Evolutionary conservation across 2,113 vertebrate species (phyloP), one percentile per base, ranked within the genome.

Genomic region (Panurus biarmicus): DNA sequence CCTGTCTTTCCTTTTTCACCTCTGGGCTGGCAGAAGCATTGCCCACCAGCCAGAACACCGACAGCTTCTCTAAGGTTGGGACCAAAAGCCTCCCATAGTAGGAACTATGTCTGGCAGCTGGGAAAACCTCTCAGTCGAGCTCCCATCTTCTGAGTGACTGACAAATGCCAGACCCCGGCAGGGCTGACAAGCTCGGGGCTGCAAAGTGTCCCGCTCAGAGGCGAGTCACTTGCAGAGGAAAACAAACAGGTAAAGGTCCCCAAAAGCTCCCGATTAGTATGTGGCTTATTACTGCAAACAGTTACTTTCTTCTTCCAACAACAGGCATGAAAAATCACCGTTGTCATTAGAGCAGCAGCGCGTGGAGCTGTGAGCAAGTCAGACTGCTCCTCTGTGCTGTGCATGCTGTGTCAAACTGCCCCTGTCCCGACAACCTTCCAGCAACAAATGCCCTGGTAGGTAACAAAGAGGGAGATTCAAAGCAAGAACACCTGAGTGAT

Each of bases 391-490:
- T 66, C 47, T 0, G 2, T 31, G 77, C 77, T 53, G 18, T 5
- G 45, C 40, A 2, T 0, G 6, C 61, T 6, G 40, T 83, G 94
- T 91, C 89, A 85, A 31, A 62, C 67, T 74, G 85, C 24, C 64
- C 87, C 75, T 58, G 89, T 45, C 79, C 56, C 2, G 1, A 45
- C 47, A 83, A 0, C 9, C 51, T 67, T 21, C 51, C 71, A 66
- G 85, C 38, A 81, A 58, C 54, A 64, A 84, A 45, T 14, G 28
- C 47, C 56, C 79, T 2, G 0, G n/a, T 1, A 40, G 82, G 57
- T 57, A 92, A 93, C 83, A 92, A 93, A 93, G 75, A 77, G 28
- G 10, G 72, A 93, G 79, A 90, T 36, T 79, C 67, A 95, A 87
- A 95, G 82, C 42, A 31, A 77, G 31, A 93, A 45, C 87, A 95